Conservation (phyloP, 2,888 invertebrate species). For the Blastobasis adustella region DNA sequence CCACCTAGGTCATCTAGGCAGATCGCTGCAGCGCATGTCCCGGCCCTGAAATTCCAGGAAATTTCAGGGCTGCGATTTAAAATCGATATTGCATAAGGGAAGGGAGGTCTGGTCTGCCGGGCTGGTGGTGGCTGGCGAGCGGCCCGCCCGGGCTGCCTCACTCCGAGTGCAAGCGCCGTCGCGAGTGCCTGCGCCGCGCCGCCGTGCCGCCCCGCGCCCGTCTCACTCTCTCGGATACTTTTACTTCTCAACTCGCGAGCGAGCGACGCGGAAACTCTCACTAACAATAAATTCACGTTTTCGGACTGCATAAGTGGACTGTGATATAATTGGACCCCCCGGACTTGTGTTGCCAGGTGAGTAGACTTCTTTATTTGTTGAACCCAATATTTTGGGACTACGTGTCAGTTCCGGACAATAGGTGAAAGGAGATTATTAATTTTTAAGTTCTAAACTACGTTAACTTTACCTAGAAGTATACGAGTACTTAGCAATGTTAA, state of each 20-base stretch:
- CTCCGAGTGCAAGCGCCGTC: slow-evolving; percentile 1
- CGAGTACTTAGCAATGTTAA: too few species aligned
- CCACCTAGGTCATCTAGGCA: too few species aligned
- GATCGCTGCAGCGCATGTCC: too few species aligned
- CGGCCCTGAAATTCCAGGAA: too few species aligned
- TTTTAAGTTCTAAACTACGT: too few species aligned
- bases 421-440: slow-evolving; percentile 56
- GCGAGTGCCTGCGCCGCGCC: slow-evolving; percentile 6
- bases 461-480: too few species aligned
- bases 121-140: not conserved
- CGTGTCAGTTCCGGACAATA: slow-evolving; percentile 66
- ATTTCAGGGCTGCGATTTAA: not conserved
- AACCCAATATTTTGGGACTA: slow-evolving; percentile 51
- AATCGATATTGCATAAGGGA: slow-evolving; percentile 1
- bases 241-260: slow-evolving; percentile 19
- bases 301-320: slow-evolving; percentile 34
- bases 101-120: slow-evolving; percentile 5
- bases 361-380: slow-evolving; percentile 35
- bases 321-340: slow-evolving; percentile 45
- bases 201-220: slow-evolving; percentile 18
- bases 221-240: slow-evolving; percentile 43
- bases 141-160: not conserved
- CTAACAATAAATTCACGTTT: slow-evolving; percentile 44
- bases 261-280: slow-evolving; percentile 30
- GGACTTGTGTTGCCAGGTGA: slow-evolving; percentile 43